These are phyloP conservation scores for Agrochola litura DNA, from an alignment of 2,888 invertebrate species.

Conservation along the genomic window DNA sequence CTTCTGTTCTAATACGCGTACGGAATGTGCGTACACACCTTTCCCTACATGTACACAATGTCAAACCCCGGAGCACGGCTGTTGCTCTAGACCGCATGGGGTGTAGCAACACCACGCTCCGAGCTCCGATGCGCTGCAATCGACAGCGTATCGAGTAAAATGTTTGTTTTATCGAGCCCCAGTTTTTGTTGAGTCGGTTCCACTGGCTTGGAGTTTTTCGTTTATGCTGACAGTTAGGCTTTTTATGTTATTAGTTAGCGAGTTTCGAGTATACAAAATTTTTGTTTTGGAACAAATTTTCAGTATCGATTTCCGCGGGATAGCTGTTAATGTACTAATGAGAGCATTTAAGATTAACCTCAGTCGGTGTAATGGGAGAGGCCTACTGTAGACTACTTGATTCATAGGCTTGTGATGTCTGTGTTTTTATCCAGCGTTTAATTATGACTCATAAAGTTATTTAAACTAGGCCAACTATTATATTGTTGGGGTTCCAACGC, in stretches of 20 bases:
- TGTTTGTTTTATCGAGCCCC: constrained; percentile 23
- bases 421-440: too few relatives aligned
- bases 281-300: background rate
- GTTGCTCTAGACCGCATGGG: constrained; percentile 50
- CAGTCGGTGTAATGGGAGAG: background rate
- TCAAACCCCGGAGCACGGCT: constrained; percentile 39
- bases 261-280: background rate
- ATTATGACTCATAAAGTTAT: background rate
- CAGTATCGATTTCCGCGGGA: background rate
- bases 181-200: constrained; percentile 11
- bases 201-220: constrained; percentile 8
- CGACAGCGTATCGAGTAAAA: constrained; percentile 33
- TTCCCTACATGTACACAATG: constrained; percentile 26
- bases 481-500: background rate
- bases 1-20: background rate
- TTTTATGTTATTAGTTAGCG: constrained; percentile 11
- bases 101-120: constrained; percentile 39
- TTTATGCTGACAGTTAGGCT: background rate
- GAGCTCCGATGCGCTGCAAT: constrained; percentile 29
- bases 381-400: background rate
- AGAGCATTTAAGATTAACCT: background rate
- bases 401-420: background rate
- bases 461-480: background rate
- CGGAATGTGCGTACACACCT: constrained; percentile 11
- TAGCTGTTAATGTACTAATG: background rate